Conservation (phyloP, 2,888 invertebrate species). For the Synergus japonicus region DNA sequence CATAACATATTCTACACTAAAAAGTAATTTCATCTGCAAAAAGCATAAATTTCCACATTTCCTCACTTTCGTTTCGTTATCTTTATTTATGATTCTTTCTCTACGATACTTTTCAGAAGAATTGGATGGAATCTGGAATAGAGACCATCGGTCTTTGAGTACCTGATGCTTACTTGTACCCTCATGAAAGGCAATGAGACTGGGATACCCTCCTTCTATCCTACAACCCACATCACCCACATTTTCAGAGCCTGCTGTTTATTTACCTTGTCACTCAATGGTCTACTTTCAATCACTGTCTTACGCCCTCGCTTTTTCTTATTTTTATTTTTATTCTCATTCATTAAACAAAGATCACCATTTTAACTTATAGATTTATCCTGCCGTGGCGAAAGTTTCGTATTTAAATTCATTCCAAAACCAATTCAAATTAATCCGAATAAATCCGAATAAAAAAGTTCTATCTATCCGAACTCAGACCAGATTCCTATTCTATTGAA, state of each 20-base stretch:
- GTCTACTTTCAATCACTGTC: constrained; percentile 25
- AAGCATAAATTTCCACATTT: neutral
- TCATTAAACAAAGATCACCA: too few relatives aligned
- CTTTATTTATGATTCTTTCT: constrained; percentile 52
- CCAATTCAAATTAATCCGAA: too few relatives aligned
- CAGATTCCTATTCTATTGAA: too few relatives aligned
- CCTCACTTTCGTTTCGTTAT: neutral
- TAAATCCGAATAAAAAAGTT: too few relatives aligned
- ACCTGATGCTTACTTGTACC: constrained; percentile 44
- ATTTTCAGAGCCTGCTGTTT: constrained; percentile 7
- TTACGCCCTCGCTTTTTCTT: neutral
- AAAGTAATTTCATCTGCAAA: neutral
- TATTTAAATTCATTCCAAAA: too few relatives aligned
- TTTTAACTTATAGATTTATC: neutral
- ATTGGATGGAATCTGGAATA: constrained; percentile 59
- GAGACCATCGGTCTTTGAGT: constrained; percentile 57
- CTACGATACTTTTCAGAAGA: constrained; percentile 51
- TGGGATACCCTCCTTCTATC: constrained; percentile 43
- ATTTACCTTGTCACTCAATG: constrained; percentile 28
- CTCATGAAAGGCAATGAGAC: constrained; percentile 69
- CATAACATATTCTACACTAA: neutral
- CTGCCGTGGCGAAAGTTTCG: too few relatives aligned
- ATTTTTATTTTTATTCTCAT: neutral
- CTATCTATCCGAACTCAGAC: too few relatives aligned
- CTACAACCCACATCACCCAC: neutral